Base-by-base conservation (phyloP, 2,797 vertebrate species). In the Macropodus opercularis region DNA sequence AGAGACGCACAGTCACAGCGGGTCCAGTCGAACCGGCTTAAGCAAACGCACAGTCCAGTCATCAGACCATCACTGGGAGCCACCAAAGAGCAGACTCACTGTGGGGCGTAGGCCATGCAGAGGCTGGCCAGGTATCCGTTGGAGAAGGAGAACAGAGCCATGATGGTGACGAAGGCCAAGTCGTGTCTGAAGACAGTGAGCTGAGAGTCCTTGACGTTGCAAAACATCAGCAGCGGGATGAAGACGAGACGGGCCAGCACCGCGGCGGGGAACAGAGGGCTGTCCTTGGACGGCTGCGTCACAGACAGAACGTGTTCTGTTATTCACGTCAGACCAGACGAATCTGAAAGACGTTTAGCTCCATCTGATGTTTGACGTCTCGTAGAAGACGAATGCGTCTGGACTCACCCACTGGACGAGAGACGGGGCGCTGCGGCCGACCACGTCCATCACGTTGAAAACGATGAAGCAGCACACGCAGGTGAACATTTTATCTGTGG, bases 101-200 rank as follows among this genome's bases (percentile, higher is more conserved):
- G 96, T 60, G 95, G 95, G 15, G 94, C 95, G 0, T 95, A 98
- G 89, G 94, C 93, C 94, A 98, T 95, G 91, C 95, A 96, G 53
- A 98, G 94, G 63, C 92, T 95, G 79, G 94, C 94, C 61, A 97
- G 83, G 91, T 97, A 97, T 46, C 96, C 96, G 0, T 95, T 98
- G 79, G 95, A 94, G 88, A 96, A 83, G 81, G 95, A 92, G 29
- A 98, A 98, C 69, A 94, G 34, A 1, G 93, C 86, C 89, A 97
- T 94, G 92, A 98, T 94, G 86, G 69, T 0, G 72, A 94, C 92
- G 82, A 91, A 98, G 93, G 90, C 93, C 19, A 65, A 70, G 0
- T 98, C 96, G 0, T 96, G 94, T 1, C 38, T 14, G 50, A 98
- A 94, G 62, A 91, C 65, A 0, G 83, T 34, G 58, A 94, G 74